These are phyloP conservation scores for Platycnemis pennipes DNA, from an alignment of 2,888 invertebrate genomes.

Conservation along the genomic window DNA sequence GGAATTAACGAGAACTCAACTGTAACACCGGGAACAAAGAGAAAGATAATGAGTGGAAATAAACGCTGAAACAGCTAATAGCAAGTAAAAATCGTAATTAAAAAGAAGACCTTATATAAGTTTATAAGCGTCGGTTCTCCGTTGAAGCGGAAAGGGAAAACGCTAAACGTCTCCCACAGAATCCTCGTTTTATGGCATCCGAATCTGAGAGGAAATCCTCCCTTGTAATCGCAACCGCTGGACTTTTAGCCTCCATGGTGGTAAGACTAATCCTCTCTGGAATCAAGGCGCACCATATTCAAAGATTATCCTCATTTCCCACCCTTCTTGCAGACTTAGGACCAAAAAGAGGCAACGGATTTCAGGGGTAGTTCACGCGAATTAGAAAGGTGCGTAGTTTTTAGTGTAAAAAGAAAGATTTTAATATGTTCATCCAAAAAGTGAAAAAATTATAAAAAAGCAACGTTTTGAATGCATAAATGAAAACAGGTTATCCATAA, in stretches of 20 bases:
- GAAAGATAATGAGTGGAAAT: not conserved
- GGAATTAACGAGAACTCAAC: too few species aligned
- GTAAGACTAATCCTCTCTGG: not conserved
- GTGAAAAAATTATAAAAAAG: not conserved
- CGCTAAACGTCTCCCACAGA: not conserved
- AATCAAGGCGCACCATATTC: slow-evolving; percentile 5
- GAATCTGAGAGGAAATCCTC: not conserved
- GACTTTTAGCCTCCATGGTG: not conserved
- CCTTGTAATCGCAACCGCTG: not conserved
- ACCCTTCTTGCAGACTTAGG: not conserved
- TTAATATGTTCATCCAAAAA: not conserved
- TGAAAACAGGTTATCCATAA: too few species aligned
- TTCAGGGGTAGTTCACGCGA: not conserved
- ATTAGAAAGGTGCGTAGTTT: not conserved
- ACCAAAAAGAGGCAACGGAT: not conserved
- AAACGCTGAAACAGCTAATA: not conserved
- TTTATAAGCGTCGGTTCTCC: not conserved
- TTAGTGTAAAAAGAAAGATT: not conserved
- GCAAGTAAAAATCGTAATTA: not conserved
- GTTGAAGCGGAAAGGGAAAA: not conserved
- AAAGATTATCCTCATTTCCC: not conserved
- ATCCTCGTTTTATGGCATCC: not conserved
- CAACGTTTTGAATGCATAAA: too few species aligned
- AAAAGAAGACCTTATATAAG: not conserved
- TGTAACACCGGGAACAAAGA: not conserved